A percentile compares a stretch with the other conserved stretches of the same genome.
Evolutionary conservation across 2,797 vertebrate species (phyloP).

Genomic region (Hylomyscus alleni): DNA sequence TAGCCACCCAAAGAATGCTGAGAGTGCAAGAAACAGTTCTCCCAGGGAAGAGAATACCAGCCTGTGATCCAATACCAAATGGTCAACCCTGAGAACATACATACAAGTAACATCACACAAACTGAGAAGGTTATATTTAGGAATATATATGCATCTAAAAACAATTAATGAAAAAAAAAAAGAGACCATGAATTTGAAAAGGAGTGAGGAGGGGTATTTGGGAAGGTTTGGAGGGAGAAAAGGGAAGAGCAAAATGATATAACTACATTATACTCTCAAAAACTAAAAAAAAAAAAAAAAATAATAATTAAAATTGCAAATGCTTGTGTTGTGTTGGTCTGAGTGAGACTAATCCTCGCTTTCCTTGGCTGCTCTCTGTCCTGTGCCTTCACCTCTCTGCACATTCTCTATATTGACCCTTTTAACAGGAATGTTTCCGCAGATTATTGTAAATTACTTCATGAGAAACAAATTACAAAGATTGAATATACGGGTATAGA

Average conservation of each 20-base stretch:
- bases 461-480: slow-evolving; percentile 77
- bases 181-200: neutral
- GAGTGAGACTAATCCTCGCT: neutral
- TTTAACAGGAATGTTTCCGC: slow-evolving; percentile 41
- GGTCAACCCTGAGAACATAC: no score
- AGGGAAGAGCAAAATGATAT: neutral
- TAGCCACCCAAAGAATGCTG: neutral
- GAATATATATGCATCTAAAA: neutral
- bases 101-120: neutral
- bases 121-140: neutral
- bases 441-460: slow-evolving; percentile 69
- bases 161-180: neutral
- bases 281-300: neutral
- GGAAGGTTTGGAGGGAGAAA: no score
- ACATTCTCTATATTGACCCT: slow-evolving; percentile 61
- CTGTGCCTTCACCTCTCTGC: neutral
- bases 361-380: neutral
- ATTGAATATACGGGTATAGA: slow-evolving; percentile 59
- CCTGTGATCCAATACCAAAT: neutral
- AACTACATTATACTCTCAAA: neutral
- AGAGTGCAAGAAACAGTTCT: neutral
- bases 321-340: neutral
- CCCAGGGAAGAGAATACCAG: neutral
- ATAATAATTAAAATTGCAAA: neutral
- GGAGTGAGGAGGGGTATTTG: neutral